Evolutionary conservation across 53 echinoderm and acorn worm species (phyloP).

Genomic region (Zoroaster sp.): DNA sequence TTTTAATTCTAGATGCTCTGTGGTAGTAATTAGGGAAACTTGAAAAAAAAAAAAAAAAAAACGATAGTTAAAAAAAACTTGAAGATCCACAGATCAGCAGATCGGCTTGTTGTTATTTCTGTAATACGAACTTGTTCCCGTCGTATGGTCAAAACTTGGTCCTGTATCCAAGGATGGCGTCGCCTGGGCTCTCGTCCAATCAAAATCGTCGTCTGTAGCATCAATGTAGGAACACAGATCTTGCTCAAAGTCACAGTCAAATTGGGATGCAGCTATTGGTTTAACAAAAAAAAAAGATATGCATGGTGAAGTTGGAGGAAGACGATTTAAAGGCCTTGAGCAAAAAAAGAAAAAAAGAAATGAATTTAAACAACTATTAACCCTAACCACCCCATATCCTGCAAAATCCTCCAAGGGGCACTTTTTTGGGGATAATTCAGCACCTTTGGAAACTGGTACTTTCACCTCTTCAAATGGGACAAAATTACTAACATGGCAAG

Average conservation of each 20-base stretch:
- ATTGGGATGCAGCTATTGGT: neutral
- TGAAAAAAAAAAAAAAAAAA: neutral
- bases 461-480: no score
- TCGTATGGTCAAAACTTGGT: constrained; percentile 69
- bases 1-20: no score
- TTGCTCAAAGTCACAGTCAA: constrained; percentile 82
- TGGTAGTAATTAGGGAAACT: neutral
- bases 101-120: no score
- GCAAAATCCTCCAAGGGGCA: no score
- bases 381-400: no score
- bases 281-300: neutral
- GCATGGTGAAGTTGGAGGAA: neutral
- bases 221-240: constrained; percentile 76
- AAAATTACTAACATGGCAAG: no score
- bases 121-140: constrained; percentile 40
- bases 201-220: constrained; percentile 76
- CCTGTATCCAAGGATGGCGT: constrained; percentile 74
- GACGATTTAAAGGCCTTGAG: neutral
- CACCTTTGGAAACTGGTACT: no score
- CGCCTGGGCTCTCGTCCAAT: constrained; percentile 67
- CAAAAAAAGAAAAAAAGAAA: no score
- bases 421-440: no score
- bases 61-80: neutral
- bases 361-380: no score
- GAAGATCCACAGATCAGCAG: no score